Evolutionary conservation across 2,797 vertebrate species (phyloP), one percentile per base, ranked within the genome.

Genomic region (Onychomys arenicola): DNA sequence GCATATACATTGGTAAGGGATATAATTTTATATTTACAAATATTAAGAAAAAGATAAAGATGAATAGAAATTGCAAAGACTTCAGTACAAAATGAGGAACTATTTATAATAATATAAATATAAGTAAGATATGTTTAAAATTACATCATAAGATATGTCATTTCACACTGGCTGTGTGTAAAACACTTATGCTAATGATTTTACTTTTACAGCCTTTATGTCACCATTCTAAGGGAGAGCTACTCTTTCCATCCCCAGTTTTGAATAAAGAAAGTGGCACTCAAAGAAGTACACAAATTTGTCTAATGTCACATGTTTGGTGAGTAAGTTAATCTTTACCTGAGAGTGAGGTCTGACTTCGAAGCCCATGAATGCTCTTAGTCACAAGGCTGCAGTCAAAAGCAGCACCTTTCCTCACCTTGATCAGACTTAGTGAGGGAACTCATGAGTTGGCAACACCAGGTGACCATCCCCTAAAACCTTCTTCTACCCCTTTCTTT

Each of bases 11-110:
- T 80, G 25, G 82, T 78, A 89, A 14, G 25, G 29, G 32, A 49
- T 83, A 6, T 67, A 89, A 71, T 46, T 91, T 86, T 9, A 52
- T 75, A 43, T 85, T 93, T 83, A 17, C 23, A 55, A 49, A 69
- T 77, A 67, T 46, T 61, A 91, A n/a, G 55, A 85, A 82, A 5
- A 69, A 96, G 93, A 89, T 59, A 5, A 69, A 96, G 93, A 89
- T 59, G 32, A 63, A 65, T 34, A 40, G 14, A 40, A 81, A 34
- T 14, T 75, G 21, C 76, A 89, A 95, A 84, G 46, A 43, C 40
- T 46, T 76, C 6, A 63, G 19, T 6, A 87, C 3, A 46, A 25
- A 82, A 52, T 32, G 9, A 73, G 25, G 63, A 82, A 93, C 17
- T 90, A 82, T 46, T 65, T 82, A 23, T 59, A 86, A 52, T n/a